Conservation (phyloP, 1,140 invertebrate species). For the Portunus trituberculatus region DNA sequence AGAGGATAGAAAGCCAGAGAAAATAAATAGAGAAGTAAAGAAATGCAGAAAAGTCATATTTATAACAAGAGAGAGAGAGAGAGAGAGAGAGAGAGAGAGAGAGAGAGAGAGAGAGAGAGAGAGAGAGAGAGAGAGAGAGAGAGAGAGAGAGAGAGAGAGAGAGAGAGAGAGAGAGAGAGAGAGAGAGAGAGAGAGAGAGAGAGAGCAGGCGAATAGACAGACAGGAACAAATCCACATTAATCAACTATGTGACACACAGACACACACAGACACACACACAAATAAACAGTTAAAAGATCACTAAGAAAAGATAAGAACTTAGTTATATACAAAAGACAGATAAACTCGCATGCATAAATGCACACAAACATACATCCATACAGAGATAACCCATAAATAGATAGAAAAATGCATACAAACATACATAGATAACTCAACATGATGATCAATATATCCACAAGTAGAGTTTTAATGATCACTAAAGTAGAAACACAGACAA, state of each 20-base stretch:
- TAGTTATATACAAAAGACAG: neutral
- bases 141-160: too few relatives aligned
- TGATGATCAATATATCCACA: neutral
- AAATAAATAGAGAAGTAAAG: slow-evolving; percentile 5
- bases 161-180: neutral
- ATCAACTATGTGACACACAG: too few relatives aligned
- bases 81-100: too few relatives aligned
- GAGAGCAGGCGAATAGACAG: neutral
- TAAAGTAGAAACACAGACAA: neutral
- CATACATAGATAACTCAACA: neutral
- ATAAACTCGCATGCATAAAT: neutral
- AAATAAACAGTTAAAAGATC: too few relatives aligned
- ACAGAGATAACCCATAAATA: neutral
- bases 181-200: neutral
- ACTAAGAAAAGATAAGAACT: too few relatives aligned
- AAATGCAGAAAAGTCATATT: too few relatives aligned
- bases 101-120: too few relatives aligned
- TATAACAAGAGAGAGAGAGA: too few relatives aligned
- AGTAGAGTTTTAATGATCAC: neutral
- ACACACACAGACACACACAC: too few relatives aligned
- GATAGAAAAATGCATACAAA: neutral
- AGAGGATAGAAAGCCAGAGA: too few relatives aligned
- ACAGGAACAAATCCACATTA: too few relatives aligned
- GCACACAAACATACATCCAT: neutral
- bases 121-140: too few relatives aligned